These are phyloP conservation scores for Uria lomvia DNA, from an alignment of 2,113 vertebrate genomes.

Conservation along the genomic window DNA sequence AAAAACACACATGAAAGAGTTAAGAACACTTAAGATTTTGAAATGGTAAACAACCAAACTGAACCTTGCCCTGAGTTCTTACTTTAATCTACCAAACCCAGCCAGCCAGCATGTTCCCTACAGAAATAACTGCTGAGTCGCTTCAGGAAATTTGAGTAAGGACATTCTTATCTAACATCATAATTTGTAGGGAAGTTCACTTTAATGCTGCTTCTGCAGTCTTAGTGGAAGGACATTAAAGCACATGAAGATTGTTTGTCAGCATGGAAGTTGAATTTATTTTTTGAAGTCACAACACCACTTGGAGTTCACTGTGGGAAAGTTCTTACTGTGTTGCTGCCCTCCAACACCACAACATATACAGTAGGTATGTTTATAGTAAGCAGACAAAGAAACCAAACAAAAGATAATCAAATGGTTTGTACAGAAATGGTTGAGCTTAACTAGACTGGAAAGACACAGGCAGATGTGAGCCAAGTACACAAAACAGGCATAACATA, in stretches of 20 bases:
- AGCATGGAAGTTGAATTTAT: conserved; percentile 29
- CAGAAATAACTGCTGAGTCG: conserved; percentile 67
- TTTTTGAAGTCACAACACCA: conserved; percentile 52
- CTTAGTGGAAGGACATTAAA: conserved; percentile 58
- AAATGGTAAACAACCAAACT: conserved; percentile 63
- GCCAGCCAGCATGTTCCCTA: conserved; percentile 40
- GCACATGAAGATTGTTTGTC: conserved; percentile 26
- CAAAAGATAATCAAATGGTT: conserved; percentile 28
- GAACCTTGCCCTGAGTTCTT: conserved; percentile 65
- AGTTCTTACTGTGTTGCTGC: conserved; percentile 37
- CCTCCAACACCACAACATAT: conserved; percentile 35
- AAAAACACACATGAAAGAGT: conserved; percentile 64
- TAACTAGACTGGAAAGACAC: not conserved
- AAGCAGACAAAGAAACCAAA: conserved; percentile 44
- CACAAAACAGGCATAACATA: not conserved
- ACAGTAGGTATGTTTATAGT: conserved; percentile 59
- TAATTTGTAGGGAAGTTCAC: conserved; percentile 57
- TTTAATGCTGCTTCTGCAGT: conserved; percentile 56
- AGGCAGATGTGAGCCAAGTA: not conserved
- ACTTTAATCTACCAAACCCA: conserved; percentile 57
- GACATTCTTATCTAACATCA: conserved; percentile 67
- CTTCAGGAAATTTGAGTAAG: conserved; percentile 67
- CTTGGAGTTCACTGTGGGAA: conserved; percentile 62
- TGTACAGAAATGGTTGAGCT: conserved; percentile 1
- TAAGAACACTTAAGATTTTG: conserved; percentile 56